A percentile compares a stretch with the other conserved stretches of the same genome.
These are phyloP conservation scores for Peromyscus polionotus DNA, from an alignment of 2,113 vertebrate genomes.

Conservation along the genomic window DNA sequence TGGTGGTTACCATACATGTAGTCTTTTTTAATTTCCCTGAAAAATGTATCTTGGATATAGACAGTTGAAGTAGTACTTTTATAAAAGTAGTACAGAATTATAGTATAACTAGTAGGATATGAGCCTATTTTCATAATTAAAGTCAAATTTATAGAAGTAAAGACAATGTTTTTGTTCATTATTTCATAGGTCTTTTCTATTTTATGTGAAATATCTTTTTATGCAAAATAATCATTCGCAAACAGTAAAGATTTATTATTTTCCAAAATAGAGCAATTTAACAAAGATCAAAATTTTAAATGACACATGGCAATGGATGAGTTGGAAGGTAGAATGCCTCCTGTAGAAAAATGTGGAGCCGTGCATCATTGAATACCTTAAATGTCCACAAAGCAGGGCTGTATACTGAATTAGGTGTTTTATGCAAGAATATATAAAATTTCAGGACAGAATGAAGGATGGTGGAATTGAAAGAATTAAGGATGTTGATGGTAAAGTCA, in stretches of 20 bases:
- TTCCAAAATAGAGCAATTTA: background rate
- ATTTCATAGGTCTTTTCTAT: background rate
- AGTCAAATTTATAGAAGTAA: background rate
- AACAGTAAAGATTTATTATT: background rate
- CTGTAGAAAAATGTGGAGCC: background rate
- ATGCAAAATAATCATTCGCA: background rate
- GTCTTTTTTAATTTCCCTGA: background rate
- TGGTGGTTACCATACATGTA: background rate
- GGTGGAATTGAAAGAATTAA: background rate
- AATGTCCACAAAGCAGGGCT: background rate
- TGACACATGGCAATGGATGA: background rate
- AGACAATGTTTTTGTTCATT: background rate
- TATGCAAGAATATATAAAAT: fast-evolving
- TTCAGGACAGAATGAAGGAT: background rate
- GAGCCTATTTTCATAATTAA: background rate
- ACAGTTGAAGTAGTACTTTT: background rate
- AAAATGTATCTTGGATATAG: background rate
- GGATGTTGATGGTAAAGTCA: background rate
- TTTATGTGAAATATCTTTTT: background rate
- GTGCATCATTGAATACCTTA: background rate
- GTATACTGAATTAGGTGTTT: background rate
- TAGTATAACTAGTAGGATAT: background rate
- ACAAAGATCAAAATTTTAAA: background rate
- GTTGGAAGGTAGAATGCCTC: background rate
- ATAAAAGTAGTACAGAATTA: background rate